Conservation (phyloP, 2,797 vertebrate genomes). For the Amphiprion clarkii region DNA sequence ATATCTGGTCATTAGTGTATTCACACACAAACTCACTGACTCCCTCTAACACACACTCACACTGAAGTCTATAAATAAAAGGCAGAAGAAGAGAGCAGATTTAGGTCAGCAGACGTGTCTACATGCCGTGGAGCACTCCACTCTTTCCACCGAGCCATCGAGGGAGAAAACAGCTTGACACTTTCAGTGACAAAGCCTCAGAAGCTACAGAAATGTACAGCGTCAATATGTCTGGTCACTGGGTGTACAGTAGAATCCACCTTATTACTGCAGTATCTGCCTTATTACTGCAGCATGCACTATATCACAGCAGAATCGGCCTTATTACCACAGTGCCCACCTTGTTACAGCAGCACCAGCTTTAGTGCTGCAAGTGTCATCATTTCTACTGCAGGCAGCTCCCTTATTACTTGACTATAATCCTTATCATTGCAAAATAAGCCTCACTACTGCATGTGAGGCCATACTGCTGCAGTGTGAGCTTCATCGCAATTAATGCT, state of each 20-base stretch:
- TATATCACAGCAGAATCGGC: constrained; percentile 22
- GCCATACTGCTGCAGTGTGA: constrained; percentile 34
- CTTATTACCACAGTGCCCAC: constrained; percentile 41
- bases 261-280: constrained; percentile 56
- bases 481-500: constrained; percentile 3
- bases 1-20: constrained; percentile 32
- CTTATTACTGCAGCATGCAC: constrained; percentile 52
- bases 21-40: constrained; percentile 36
- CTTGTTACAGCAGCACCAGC: constrained; percentile 52
- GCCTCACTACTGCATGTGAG: constrained; percentile 30
- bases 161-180: constrained; percentile 46
- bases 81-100: constrained; percentile 75
- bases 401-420: constrained; percentile 58
- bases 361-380: constrained; percentile 53
- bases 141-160: constrained; percentile 54
- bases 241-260: constrained; percentile 15
- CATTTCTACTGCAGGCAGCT: constrained; percentile 58
- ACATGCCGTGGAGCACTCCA: constrained; percentile 55
- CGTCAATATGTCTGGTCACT: constrained; percentile 22
- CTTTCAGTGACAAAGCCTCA: constrained; percentile 36
- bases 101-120: constrained; percentile 80
- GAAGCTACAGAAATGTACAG: constrained; percentile 37
- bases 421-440: constrained; percentile 42
- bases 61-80: constrained; percentile 76
- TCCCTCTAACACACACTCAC: constrained; percentile 59